These are phyloP conservation scores for Pharmacophagus antenor DNA, from an alignment of 2,888 invertebrate genomes.

Conservation along the genomic window DNA sequence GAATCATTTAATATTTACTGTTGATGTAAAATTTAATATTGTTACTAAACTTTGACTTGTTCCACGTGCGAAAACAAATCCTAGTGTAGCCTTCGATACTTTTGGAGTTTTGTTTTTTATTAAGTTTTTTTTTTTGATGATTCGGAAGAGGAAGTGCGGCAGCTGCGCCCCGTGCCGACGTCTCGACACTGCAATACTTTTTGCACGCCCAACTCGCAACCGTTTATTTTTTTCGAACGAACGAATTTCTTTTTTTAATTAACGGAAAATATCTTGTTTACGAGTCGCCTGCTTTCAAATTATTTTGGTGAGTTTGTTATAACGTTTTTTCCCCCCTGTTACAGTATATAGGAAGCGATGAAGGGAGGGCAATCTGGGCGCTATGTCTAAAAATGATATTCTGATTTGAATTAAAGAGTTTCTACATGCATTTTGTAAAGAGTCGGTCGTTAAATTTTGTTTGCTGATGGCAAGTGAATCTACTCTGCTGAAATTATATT, in stretches of 20 bases:
- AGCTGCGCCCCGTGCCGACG: slow-evolving; percentile 75
- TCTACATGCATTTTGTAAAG: too few species aligned
- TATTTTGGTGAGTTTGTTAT: too few species aligned
- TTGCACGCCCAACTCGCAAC: slow-evolving; percentile 65
- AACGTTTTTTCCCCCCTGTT: too few species aligned
- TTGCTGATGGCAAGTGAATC: too few species aligned
- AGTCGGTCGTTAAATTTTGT: too few species aligned
- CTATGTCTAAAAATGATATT: too few species aligned
- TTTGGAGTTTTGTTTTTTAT: slow-evolving; percentile 49
- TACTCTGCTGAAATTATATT: too few species aligned
- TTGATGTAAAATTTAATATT: background rate
- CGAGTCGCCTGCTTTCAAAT: background rate
- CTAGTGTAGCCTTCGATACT: slow-evolving; percentile 64
- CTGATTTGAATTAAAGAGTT: too few species aligned
- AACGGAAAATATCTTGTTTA: slow-evolving; percentile 39
- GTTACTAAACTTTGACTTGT: background rate
- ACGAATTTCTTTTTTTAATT: slow-evolving; percentile 36
- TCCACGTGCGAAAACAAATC: slow-evolving; percentile 37
- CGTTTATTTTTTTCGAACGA: slow-evolving; percentile 49
- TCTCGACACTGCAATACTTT: slow-evolving; percentile 58
- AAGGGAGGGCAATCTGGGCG: too few species aligned
- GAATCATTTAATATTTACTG: too few species aligned
- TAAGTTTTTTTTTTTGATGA: slow-evolving; percentile 47
- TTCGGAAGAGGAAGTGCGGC: slow-evolving; percentile 76
- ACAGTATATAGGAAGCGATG: too few species aligned